Base-by-base conservation (phyloP, 2,113 vertebrate genomes). In the Hemichromis elongatus region DNA sequence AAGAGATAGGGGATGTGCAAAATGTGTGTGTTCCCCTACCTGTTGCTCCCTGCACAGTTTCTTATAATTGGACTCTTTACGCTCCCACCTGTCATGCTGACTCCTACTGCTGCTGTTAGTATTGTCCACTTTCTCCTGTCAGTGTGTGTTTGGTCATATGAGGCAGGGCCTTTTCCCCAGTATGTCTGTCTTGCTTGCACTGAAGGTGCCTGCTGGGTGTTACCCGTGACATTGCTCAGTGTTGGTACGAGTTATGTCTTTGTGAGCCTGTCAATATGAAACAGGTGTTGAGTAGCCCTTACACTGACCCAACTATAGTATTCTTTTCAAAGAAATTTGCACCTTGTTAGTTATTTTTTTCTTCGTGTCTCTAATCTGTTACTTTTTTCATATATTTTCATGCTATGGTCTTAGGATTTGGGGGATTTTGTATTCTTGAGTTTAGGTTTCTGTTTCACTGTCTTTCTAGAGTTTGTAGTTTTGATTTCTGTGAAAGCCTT, bases 41-140 rank as follows among this genome's bases (percentile, higher is more conserved):
- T 73, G 73, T 83, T 85, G 59, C 77, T 88, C 79, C 77, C 77
- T 83, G 80, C 75, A 84, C 88, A 86, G 54, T 83, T 85, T 79
- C 83, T 86, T 55, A 80, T 93, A 90, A 93, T 84, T 87, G 84
- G 84, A 52, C 87, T 88, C 61, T 21, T 77, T 85, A 83, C 73
- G 61, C 77, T 52, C 40, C 90, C 87, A 88, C 88, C 85, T 90
- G 88, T 88, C 90, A 87, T 50, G 79, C 61, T 40, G 87, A 78
- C 77, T 83, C 55, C 54, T 59, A 24, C 50, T 81, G 85, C 83
- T 19, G 14, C 81, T 83, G 81, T 75, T 82, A 59, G 86, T 86
- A 81, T 86, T 75, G 21, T 83, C 88, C 42, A 33, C 77, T 79
- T 54, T 47, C 54, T 85, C 10, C 78, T 85, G 85, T 87, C 93